phyloP scores from a whole-genome alignment of 2,113 vertebrate genomes.

The Tylochromis polylepis region DNA sequence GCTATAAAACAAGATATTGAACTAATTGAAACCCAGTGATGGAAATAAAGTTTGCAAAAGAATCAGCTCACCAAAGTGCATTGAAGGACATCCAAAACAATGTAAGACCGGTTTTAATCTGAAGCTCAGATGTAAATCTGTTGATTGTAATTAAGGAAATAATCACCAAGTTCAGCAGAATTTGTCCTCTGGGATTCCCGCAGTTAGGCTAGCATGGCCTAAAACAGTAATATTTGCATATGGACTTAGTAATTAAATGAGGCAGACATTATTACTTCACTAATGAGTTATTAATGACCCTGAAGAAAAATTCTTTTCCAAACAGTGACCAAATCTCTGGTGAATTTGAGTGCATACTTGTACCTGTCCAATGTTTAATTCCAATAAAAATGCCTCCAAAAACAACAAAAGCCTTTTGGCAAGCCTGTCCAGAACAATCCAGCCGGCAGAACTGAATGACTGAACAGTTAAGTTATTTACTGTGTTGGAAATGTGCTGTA shows the following conservation, averaged over 20 bases:
- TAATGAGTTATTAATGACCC: not conserved
- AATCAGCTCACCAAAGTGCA: not conserved
- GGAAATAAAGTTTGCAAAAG: not conserved
- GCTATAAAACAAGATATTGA: not conserved
- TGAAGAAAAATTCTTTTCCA: not conserved
- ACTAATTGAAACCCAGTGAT: not conserved
- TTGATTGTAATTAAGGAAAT: not conserved
- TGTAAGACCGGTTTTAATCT: not conserved
- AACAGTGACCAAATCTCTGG: not conserved
- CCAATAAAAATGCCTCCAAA: not conserved
- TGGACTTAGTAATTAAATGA: not conserved
- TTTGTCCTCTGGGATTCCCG: not conserved
- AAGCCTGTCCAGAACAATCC: not conserved
- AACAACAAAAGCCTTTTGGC: not conserved
- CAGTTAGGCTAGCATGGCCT: not conserved
- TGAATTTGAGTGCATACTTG: not conserved
- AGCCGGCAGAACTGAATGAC: conserved; percentile 14
- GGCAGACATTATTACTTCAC: not conserved
- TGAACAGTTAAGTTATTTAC: conserved; percentile 38
- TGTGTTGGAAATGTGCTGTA: conserved; percentile 39
- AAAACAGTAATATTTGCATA: not conserved
- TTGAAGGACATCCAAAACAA: not conserved
- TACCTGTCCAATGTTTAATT: not conserved
- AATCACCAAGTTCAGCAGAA: not conserved
- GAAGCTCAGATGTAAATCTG: not conserved